Percentiles rank a stretch among this genome's conserved stretches.
Conservation (phyloP, 2,113 vertebrate species). For the Oncorhynchus tshawytscha region DNA sequence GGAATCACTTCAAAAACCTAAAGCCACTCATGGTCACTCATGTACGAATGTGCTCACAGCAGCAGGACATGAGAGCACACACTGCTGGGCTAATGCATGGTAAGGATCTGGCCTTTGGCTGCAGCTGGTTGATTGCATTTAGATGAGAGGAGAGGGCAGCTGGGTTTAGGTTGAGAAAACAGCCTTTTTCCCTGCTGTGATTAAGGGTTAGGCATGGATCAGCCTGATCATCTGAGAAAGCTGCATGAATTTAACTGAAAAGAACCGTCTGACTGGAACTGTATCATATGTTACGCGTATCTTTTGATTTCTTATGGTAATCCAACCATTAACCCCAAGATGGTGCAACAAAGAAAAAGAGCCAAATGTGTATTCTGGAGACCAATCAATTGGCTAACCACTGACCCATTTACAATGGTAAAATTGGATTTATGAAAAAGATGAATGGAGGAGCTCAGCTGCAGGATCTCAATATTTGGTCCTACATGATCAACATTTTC, state of each 20-base stretch:
- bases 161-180: conserved; percentile 33
- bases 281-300: conserved; percentile 26
- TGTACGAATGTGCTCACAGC: conserved; percentile 12
- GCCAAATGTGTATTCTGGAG: not conserved
- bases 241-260: conserved; percentile 28
- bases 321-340: conserved; percentile 19
- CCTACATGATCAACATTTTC: too few species aligned
- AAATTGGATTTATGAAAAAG: too few species aligned
- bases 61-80: conserved; percentile 10
- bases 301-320: conserved; percentile 21
- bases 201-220: conserved; percentile 25
- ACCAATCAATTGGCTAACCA: too few species aligned
- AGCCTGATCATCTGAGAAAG: conserved; percentile 37
- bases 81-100: conserved; percentile 1
- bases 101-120: conserved; percentile 5
- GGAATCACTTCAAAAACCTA: conserved; percentile 16
- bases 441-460: too few species aligned
- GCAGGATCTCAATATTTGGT: too few species aligned
- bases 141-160: conserved; percentile 30
- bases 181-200: conserved; percentile 19
- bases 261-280: conserved; percentile 25
- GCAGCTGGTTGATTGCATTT: conserved; percentile 29
- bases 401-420: too few species aligned
- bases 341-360: not conserved
- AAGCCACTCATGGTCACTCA: conserved; percentile 26